Base-by-base conservation (phyloP, 2,888 invertebrate species). In the Malachius bipustulatus region DNA sequence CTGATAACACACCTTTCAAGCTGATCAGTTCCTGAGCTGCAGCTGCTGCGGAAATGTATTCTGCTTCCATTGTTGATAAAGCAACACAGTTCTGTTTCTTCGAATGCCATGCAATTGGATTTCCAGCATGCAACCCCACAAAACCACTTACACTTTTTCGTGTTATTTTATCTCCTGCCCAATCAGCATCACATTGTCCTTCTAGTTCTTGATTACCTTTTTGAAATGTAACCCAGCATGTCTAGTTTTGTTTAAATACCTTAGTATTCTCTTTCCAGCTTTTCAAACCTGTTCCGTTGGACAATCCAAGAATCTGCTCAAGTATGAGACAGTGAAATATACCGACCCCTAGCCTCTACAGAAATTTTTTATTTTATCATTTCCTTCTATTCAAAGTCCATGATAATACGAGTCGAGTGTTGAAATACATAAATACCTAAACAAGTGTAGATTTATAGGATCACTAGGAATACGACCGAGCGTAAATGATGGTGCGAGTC, bases 111-210 rank as follows among this genome's bases (percentile, higher is more conserved):
- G 38, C 33, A 4, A 45, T 39, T 4, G 38, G 40, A 36, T 43
- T 46, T 29, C 39, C 34, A n/a, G 36, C 43, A 34, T 45, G 34
- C 29, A 38, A 42, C 14, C 16, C 14, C n/a, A 45, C 16, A 16
- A 44, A 47, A 10, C 45, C 44, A 38, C 47, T 42, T 2, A 43
- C 41, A 33, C 41, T 46, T 38, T 39, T 43, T 19, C 38, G 19
- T 10, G 27, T 32, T 31, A 28, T 8, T 4, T 14, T 3, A 27
- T 45, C 39, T 12, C 37, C 40, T 13, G 26, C 43, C 43, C 43
- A 45, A 36, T 45, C 42, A 4, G 39, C 37, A 26, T 44, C 41
- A 28, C 35, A 38, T n/a, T 33, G 14, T 10, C 34, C 39, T 24
- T 30, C 36, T 15, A 38, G 16, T 19, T 14, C 26, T 9, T 28